Evolutionary conservation across 2,888 invertebrate genomes (phyloP).

Genomic region (Philhelius pedissequus): DNA sequence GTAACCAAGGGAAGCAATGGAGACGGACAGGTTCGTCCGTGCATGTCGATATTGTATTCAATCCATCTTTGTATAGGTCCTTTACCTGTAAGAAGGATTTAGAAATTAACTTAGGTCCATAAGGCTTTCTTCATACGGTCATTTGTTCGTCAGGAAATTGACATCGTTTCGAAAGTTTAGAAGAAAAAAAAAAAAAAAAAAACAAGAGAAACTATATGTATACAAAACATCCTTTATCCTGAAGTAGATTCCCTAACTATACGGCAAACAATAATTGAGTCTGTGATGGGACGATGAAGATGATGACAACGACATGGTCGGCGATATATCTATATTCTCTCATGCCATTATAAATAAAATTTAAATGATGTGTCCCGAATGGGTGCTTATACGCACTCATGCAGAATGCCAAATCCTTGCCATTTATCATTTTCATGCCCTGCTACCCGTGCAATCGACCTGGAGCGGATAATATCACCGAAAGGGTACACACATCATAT

Average conservation of each 20-base stretch:
- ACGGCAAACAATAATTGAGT: constrained; percentile 54
- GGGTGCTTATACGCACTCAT: constrained; percentile 64
- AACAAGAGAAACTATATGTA: background rate
- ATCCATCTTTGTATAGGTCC: background rate
- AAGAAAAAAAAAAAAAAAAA: background rate
- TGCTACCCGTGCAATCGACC: constrained; percentile 15
- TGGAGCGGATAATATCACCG: constrained; percentile 42
- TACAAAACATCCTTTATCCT: constrained; percentile 9
- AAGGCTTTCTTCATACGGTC: constrained; percentile 38
- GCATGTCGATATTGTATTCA: background rate
- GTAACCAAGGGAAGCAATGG: background rate
- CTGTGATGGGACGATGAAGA: background rate
- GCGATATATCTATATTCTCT: too few species aligned
- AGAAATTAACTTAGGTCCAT: constrained; percentile 45
- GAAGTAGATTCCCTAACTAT: background rate
- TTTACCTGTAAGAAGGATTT: constrained; percentile 22
- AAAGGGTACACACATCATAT: constrained; percentile 8
- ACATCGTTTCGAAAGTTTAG: constrained; percentile 26
- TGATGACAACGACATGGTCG: background rate
- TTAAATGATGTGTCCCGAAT: constrained; percentile 65
- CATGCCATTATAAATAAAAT: constrained; percentile 31
- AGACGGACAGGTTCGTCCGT: too few species aligned
- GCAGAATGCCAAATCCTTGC: constrained; percentile 64
- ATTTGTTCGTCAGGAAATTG: constrained; percentile 50
- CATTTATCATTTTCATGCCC: constrained; percentile 62